Base-by-base conservation (phyloP, 2,888 invertebrate genomes). In the Meandrusa payeni region DNA sequence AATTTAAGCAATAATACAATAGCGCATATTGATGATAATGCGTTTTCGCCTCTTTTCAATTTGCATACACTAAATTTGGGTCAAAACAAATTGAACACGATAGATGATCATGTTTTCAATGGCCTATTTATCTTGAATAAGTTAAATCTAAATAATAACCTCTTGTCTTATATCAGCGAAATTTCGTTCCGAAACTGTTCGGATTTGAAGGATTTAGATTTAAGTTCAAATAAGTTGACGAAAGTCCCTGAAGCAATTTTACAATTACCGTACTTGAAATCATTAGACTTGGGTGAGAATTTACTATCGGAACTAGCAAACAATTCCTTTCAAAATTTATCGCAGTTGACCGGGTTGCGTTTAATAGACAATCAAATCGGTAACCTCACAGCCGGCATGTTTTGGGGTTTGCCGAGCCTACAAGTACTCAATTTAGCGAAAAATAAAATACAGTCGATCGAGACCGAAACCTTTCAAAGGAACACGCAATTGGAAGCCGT, bases 281-380 rank as follows among this genome's bases (percentile, higher is more conserved):
- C 95, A 5, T 88, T 98, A 50, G 96, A 97, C 77, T 89, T 98
- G 69, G 97, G 96, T 40, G 96, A 97, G 78, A 98, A 98, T 86
- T 92, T 93, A 72, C 94, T 98, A 58, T 91, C 90, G 48, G 92
- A 92, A 52, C 93, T 98, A 64, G 91, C 90, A 55, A 95, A 96
- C 63, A 94, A 93, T 54, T 94, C 95, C 12, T 94, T 98, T 72
- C 91, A 91, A 69, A 95, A 95, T 76, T 88, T 98, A 55, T 92
- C 93, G 54, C 95, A 96, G 74, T 83, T 98, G 59, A 95, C 95
- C 47, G 95, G 96, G 22, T 85, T 98, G 52, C 91, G 97, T 44
- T 82, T 98, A 64, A 96, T 97, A 58, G 95, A 96, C 69, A 98
- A 98, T 83, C 93, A 94, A 70, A 94, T 95, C 66, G 95, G 94